These are phyloP conservation scores for Pan paniscus DNA, from an alignment of 2,113 vertebrate species.

Conservation along the genomic window DNA sequence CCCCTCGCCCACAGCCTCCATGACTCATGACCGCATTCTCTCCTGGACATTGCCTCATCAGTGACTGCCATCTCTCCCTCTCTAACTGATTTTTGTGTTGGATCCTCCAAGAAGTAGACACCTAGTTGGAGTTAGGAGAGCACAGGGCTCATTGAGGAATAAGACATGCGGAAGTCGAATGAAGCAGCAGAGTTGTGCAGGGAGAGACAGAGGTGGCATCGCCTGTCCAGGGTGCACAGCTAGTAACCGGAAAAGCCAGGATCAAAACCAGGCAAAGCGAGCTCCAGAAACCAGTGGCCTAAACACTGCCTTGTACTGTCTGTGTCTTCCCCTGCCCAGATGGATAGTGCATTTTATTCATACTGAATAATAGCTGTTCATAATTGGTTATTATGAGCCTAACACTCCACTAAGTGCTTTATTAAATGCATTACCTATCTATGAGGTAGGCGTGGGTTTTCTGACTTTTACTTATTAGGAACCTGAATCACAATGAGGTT, in stretches of 20 bases:
- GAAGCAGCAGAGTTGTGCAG: background rate
- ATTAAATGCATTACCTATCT: background rate
- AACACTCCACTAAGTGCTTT: background rate
- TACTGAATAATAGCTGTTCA: background rate
- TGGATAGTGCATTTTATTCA: background rate
- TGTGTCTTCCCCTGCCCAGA: background rate
- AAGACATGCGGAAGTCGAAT: background rate
- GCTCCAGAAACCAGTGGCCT: background rate
- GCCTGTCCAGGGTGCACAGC: background rate
- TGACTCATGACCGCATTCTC: background rate
- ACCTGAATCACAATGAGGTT: background rate
- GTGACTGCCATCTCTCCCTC: background rate
- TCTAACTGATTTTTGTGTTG: background rate
- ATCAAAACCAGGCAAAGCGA: background rate
- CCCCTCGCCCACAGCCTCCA: background rate
- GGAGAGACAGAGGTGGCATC: accelerated
- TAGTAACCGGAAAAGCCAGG: background rate
- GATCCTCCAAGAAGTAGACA: background rate
- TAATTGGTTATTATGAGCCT: background rate
- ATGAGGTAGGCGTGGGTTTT: background rate
- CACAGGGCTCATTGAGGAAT: background rate
- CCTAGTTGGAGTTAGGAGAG: background rate
- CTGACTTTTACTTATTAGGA: background rate
- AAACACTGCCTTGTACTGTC: background rate
- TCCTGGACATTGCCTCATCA: too few species aligned